Conservation (phyloP, 2,113 vertebrate genomes). For the Mohoua ochrocephala region DNA sequence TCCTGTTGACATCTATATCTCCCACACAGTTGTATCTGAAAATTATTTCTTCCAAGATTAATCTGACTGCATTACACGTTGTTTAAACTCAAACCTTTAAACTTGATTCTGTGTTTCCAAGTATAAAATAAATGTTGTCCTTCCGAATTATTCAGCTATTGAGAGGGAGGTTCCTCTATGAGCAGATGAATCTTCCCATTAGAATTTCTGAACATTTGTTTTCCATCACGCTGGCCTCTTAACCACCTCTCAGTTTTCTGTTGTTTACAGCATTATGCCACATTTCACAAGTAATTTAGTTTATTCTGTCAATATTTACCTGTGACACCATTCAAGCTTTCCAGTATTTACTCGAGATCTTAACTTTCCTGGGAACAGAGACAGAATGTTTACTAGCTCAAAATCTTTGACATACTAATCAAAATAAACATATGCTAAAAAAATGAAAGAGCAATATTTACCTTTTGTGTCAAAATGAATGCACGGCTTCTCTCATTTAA, state of each 20-base stretch:
- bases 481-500: background rate
- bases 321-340: background rate
- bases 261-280: background rate
- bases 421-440: background rate
- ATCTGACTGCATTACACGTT: rapidly evolving
- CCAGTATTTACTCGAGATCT: background rate
- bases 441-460: background rate
- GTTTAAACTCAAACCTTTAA: background rate
- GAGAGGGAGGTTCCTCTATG: background rate
- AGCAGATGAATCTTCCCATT: background rate
- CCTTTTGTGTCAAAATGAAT: background rate
- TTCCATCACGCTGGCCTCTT: background rate
- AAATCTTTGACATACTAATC: background rate
- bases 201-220: background rate
- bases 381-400: background rate
- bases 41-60: background rate
- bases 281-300: background rate
- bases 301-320: background rate
- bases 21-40: background rate
- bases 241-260: background rate
- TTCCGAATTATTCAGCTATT: background rate
- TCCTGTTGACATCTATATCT: background rate
- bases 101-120: background rate
- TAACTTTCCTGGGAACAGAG: background rate
- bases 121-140: background rate